Evolutionary conservation across 1,140 invertebrate genomes (phyloP), one percentile per base, ranked within the genome.

Genomic region (Neelides sp.): DNA sequence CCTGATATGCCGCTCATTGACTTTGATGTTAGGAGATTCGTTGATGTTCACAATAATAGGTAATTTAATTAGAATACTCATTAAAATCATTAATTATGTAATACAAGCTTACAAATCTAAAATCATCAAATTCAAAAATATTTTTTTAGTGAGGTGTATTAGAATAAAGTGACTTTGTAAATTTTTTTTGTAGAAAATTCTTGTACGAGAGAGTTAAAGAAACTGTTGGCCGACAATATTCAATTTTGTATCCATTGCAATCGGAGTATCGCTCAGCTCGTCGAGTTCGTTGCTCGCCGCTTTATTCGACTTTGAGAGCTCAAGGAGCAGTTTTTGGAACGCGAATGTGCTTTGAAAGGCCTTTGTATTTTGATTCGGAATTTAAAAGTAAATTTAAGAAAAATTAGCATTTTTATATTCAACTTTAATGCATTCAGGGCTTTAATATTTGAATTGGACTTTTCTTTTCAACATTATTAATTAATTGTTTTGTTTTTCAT

Each of bases 261-360:
- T 55, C 55, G 50, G 85, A 89, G 68, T 93, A 86, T 61, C 75
- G 82, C 66, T 89, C 82, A 7, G 89, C 90, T 0, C 71, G 93
- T 44, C 93, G 94, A 69, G 69, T 98, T 13, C 71, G 94, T 54
- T 91, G 93, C 76, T 97, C 94, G 1, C 92, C 94, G 0, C 87
- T 99, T 53, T 96, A 94, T 74, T 87, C 92, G 1, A 82, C 87
- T 53, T 68, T 97, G 1, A 77, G 83, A 64, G 82, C 87, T 64
- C 84, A 83, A 28, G 94, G 94, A 1, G 95, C 90, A n/a, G 82
- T 94, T 10, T 98, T 98, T 71, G 89, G 89, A 7, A 92, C 97
- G 69, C 89, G 90, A 23, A 97, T 98, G 90, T 94, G 93, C 1
- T 98, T 98, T 67, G 95, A 98, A 68, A 72, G 94, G 58, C 88